A percentile compares a stretch with the other conserved stretches of the same genome.
Conservation (phyloP, 1,140 invertebrate species). For the Drosophila mauritiana region DNA sequence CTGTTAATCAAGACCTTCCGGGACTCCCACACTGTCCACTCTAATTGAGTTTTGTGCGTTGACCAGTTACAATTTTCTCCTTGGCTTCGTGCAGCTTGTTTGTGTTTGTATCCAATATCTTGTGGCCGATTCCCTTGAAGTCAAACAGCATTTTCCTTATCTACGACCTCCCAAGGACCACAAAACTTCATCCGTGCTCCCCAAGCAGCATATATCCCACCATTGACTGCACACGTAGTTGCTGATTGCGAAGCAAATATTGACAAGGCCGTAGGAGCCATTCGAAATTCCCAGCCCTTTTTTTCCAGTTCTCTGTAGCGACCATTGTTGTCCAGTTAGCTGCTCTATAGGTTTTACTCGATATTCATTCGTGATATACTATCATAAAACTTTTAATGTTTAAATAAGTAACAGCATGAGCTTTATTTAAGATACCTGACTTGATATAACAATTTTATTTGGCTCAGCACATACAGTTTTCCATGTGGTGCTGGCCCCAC, state of each 20-base stretch:
- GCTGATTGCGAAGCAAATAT: slow-evolving; percentile 80
- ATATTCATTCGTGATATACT: too few species aligned
- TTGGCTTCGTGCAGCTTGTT: too few species aligned
- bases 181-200: slow-evolving; percentile 32
- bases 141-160: slow-evolving; percentile 66
- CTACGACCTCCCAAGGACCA: slow-evolving; percentile 12
- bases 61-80: not conserved
- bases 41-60: slow-evolving; percentile 43
- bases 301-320: slow-evolving; percentile 5
- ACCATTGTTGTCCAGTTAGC: slow-evolving; percentile 16
- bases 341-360: not conserved
- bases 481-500: slow-evolving; percentile 1
- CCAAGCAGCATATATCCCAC: slow-evolving; percentile 32
- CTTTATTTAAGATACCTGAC: too few species aligned
- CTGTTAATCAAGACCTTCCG: not conserved
- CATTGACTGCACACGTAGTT: slow-evolving; percentile 65
- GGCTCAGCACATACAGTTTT: not conserved
- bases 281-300: slow-evolving; percentile 17
- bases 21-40: not conserved
- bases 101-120: slow-evolving; percentile 27
- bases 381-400: not conserved
- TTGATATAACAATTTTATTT: not conserved
- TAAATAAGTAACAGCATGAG: not conserved
- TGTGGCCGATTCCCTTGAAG: slow-evolving; percentile 19
- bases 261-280: slow-evolving; percentile 55